These are phyloP conservation scores for Cataglyphis altisquamis DNA, from an alignment of 2,888 invertebrate genomes.

Conservation along the genomic window DNA sequence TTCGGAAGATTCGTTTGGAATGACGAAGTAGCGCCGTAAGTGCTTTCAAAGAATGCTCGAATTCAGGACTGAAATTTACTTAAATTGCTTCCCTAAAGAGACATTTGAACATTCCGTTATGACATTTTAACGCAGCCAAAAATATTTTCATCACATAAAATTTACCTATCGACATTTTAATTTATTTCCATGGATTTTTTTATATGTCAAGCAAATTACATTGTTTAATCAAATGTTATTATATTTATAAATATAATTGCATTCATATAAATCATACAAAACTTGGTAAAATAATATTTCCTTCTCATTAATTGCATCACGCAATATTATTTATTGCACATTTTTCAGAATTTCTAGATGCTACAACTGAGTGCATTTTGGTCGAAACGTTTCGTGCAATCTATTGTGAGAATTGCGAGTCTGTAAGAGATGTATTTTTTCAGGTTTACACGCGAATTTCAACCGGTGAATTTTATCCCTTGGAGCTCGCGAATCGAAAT, in stretches of 20 bases:
- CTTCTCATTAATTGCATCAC: neutral
- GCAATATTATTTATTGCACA: neutral
- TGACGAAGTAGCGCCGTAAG: conserved; percentile 52
- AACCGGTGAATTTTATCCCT: conserved; percentile 38
- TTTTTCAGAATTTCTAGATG: neutral
- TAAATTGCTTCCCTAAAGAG: conserved; percentile 36
- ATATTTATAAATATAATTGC: neutral
- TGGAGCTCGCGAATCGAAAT: conserved; percentile 43
- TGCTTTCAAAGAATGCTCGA: conserved; percentile 52
- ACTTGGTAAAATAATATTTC: neutral
- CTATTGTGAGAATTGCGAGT: neutral
- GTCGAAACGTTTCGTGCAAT: neutral
- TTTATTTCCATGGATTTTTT: neutral
- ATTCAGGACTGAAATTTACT: conserved; percentile 43
- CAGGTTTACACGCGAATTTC: conserved; percentile 49
- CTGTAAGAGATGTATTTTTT: conserved; percentile 18
- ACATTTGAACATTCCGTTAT: conserved; percentile 31
- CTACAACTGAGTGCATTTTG: neutral
- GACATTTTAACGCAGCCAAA: conserved; percentile 15
- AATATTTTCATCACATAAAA: conserved; percentile 25
- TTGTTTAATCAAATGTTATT: neutral
- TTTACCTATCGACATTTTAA: conserved; percentile 4
- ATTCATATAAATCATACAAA: neutral
- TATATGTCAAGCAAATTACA: neutral
- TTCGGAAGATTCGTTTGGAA: conserved; percentile 52